A percentile compares a stretch with the other conserved stretches of the same genome.
phyloP scores from a whole-genome alignment of 2,888 invertebrate species.

The Coleophora deauratella region DNA sequence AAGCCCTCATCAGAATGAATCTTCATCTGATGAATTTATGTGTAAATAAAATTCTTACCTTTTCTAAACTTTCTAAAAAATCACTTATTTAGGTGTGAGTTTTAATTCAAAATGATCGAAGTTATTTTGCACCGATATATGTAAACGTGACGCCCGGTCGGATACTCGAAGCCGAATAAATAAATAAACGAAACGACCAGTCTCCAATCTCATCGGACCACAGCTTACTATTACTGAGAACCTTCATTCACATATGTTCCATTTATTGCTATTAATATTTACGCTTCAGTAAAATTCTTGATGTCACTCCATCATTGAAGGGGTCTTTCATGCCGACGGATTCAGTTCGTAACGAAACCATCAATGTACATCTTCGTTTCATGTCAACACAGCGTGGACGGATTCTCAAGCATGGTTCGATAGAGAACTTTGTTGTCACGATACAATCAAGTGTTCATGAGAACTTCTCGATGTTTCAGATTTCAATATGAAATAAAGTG shows the following conservation, averaged over 20 bases:
- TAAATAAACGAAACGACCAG: neutral
- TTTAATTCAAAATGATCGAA: no score
- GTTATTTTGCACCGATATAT: slow-evolving; percentile 2
- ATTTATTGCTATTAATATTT: slow-evolving; percentile 1
- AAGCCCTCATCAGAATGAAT: no score
- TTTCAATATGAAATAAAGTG: no score
- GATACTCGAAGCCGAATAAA: slow-evolving; percentile 33
- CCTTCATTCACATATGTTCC: slow-evolving; percentile 14
- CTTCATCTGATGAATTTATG: no score
- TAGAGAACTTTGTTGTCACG: no score
- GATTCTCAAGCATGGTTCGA: neutral
- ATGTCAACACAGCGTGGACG: neutral
- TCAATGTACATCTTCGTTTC: neutral
- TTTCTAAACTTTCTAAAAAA: no score
- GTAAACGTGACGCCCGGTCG: slow-evolving; percentile 28
- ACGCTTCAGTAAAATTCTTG: neutral
- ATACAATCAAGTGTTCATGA: no score
- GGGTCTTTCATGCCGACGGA: neutral
- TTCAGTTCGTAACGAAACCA: neutral
- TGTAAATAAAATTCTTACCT: neutral
- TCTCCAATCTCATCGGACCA: slow-evolving; percentile 11
- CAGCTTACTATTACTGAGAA: slow-evolving; percentile 17
- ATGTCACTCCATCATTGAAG: neutral
- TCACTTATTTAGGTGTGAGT: no score
- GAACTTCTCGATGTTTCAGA: no score